Evolutionary conservation across 2,797 vertebrate genomes (phyloP).

Genomic region (Squalus acanthias): DNA sequence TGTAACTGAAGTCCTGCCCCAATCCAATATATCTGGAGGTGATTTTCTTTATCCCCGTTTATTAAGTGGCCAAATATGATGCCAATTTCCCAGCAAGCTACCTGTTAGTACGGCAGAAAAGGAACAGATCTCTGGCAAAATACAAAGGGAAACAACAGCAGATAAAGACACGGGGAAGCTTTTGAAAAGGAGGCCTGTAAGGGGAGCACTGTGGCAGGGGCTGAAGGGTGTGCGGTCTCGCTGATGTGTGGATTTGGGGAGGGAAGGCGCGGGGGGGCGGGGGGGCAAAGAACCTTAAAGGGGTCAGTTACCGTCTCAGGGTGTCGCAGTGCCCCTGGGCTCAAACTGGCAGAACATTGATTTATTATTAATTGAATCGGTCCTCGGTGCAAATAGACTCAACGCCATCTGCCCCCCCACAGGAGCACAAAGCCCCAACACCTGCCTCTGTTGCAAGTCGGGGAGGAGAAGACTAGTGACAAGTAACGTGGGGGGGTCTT

Average conservation of each 20-base stretch:
- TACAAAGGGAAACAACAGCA: background rate
- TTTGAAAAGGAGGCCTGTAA: background rate
- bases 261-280: too few species aligned
- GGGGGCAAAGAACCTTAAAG: background rate
- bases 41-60: background rate
- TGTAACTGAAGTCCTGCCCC: background rate
- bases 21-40: background rate
- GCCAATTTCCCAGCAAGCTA: background rate
- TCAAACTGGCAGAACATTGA: background rate
- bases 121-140: background rate
- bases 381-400: background rate
- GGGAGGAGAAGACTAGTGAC: background rate
- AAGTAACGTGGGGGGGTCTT: background rate
- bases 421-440: conserved; percentile 1
- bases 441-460: background rate
- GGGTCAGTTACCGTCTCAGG: background rate
- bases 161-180: background rate
- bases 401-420: background rate
- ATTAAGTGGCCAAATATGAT: background rate
- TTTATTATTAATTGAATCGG: background rate
- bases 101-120: background rate
- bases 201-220: background rate
- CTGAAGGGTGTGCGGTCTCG: background rate
- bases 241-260: background rate
- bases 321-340: background rate